phyloP scores from a whole-genome alignment of 2,888 invertebrate genomes.

The Parthenolecanium corni region DNA sequence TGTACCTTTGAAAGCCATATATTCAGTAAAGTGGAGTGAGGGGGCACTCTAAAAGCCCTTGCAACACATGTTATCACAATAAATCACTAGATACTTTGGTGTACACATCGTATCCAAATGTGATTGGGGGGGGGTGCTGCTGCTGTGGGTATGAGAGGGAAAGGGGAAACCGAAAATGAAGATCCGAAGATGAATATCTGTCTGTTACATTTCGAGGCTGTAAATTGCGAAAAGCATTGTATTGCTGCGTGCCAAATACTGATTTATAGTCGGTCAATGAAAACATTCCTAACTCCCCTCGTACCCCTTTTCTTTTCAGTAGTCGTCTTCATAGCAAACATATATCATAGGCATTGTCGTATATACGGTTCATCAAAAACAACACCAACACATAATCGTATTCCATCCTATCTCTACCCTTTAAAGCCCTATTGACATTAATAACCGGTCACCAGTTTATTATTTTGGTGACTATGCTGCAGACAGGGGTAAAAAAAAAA shows the following conservation, averaged over 20 bases:
- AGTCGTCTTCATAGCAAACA: too few species aligned
- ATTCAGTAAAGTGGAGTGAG: not conserved
- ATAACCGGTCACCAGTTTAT: too few species aligned
- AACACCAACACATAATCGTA: too few species aligned
- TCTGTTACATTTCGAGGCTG: constrained; percentile 20
- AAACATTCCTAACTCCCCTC: not conserved
- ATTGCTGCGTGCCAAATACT: constrained; percentile 16
- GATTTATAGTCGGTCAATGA: constrained; percentile 11
- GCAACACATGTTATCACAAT: constrained; percentile 20
- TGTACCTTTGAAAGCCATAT: too few species aligned
- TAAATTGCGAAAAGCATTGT: constrained; percentile 14
- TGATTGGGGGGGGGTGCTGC: not conserved
- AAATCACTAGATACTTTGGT: constrained; percentile 19
- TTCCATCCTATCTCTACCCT: too few species aligned
- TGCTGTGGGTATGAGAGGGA: not conserved
- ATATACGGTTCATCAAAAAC: too few species aligned
- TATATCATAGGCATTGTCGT: too few species aligned
- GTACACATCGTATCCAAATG: not conserved
- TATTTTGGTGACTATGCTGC: too few species aligned
- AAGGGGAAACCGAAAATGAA: constrained; percentile 9
- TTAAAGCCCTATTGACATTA: too few species aligned
- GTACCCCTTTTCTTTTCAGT: too few species aligned
- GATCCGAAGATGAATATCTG: constrained; percentile 20
- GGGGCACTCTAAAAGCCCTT: constrained; percentile 6
- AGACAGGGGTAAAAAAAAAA: too few species aligned